A percentile compares a stretch with the other conserved stretches of the same genome.
Evolutionary conservation across 2,113 vertebrate genomes (phyloP).

Genomic region (Ctenodactylus gundi): DNA sequence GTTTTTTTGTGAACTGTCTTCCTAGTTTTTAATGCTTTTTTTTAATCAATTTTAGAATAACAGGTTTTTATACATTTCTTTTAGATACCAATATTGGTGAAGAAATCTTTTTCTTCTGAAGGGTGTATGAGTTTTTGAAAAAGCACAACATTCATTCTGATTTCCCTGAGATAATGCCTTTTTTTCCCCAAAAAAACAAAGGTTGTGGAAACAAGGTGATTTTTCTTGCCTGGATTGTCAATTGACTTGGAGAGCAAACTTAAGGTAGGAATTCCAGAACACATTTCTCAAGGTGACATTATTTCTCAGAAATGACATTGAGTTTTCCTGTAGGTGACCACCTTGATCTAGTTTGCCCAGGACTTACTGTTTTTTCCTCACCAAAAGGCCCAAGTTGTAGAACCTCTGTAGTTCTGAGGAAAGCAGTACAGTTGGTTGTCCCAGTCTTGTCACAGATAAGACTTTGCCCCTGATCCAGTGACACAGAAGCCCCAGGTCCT

Average conservation of each 20-base stretch:
- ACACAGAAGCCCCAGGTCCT: background rate
- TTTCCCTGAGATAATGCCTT: background rate
- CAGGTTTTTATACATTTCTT: too few species aligned
- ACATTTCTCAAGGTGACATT: background rate
- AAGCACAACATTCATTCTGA: background rate
- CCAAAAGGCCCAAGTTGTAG: too few species aligned
- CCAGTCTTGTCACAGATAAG: background rate
- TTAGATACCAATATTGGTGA: background rate
- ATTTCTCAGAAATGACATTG: background rate
- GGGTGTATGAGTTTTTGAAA: background rate
- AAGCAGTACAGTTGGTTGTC: background rate
- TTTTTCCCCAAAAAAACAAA: background rate
- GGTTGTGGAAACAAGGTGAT: background rate
- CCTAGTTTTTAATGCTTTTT: background rate
- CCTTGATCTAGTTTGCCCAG: background rate
- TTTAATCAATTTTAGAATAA: too few species aligned
- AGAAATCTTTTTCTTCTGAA: background rate
- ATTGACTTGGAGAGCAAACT: background rate
- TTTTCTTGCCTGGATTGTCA: background rate
- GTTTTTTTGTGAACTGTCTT: background rate
- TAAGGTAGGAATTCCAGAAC: background rate
- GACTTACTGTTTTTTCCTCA: background rate
- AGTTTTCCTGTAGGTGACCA: background rate
- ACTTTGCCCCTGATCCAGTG: background rate
- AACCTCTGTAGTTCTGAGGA: background rate